A percentile compares a stretch with the other conserved stretches of the same genome.
Conservation (phyloP, 1,140 invertebrate species). For the Drosophila persimilis region DNA sequence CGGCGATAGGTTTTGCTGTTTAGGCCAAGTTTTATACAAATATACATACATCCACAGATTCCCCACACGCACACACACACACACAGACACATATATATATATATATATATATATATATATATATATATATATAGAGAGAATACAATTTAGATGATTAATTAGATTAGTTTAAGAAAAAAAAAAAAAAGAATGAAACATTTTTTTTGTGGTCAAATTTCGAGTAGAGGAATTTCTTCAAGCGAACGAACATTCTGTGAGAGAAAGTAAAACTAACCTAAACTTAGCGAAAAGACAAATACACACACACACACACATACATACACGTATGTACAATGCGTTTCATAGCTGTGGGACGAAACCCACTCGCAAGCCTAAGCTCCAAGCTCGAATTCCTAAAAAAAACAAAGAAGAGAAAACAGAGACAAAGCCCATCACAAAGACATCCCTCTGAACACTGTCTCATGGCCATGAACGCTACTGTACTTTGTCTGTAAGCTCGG, state of each 20-base stretch:
- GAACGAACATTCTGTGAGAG: constrained; percentile 42
- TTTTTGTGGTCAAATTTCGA: constrained; percentile 28
- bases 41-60: constrained; percentile 24
- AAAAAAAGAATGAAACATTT: constrained; percentile 6
- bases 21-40: constrained; percentile 75
- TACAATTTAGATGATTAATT: constrained; percentile 55
- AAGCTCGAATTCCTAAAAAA: too few relatives aligned
- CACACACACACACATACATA: constrained; percentile 27
- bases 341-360: constrained; percentile 4
- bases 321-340: constrained; percentile 30
- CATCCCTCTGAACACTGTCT: too few relatives aligned
- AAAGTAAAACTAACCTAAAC: constrained; percentile 32
- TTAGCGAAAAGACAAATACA: constrained; percentile 5
- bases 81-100: constrained; percentile 10
- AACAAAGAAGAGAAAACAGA: too few relatives aligned
- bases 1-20: constrained; percentile 33
- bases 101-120: neutral
- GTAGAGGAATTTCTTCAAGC: constrained; percentile 1
- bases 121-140: constrained; percentile 10
- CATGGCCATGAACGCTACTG: constrained; percentile 17
- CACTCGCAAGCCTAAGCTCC: too few relatives aligned
- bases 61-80: constrained; percentile 7
- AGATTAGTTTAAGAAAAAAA: constrained; percentile 48
- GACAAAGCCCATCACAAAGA: too few relatives aligned
- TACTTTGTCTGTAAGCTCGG: constrained; percentile 29